phyloP scores from a whole-genome alignment of 1,140 invertebrate genomes.

The Ectropis grisescens region DNA sequence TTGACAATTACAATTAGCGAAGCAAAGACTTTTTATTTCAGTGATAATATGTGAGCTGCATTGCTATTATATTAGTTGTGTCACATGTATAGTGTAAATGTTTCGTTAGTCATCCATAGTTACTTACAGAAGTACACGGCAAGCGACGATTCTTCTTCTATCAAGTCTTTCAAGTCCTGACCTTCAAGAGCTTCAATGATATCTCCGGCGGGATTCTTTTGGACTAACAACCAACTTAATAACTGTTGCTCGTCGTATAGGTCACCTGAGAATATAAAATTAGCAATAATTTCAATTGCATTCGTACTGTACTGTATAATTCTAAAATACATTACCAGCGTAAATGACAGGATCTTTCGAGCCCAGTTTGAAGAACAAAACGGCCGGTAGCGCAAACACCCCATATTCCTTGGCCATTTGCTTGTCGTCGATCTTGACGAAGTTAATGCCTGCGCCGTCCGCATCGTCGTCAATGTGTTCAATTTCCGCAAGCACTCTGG shows the following conservation, averaged over 20 bases:
- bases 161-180: conserved; percentile 82
- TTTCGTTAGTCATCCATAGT: conserved; percentile 1
- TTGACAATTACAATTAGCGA: no score
- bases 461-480: conserved; percentile 96
- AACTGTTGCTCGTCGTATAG: conserved; percentile 91
- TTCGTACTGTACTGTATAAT: not conserved
- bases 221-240: conserved; percentile 89
- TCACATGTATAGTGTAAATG: conserved; percentile 11
- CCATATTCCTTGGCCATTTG: conserved; percentile 88
- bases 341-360: conserved; percentile 94
- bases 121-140: conserved; percentile 94
- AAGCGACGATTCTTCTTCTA: conserved; percentile 86
- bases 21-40: no score
- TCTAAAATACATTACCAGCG: conserved; percentile 74
- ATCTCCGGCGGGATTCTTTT: conserved; percentile 91
- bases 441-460: conserved; percentile 92
- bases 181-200: conserved; percentile 92
- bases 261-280: conserved; percentile 75
- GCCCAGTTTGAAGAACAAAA: conserved; percentile 90
- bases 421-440: conserved; percentile 93
- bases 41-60: no score
- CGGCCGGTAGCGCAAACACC: conserved; percentile 89
- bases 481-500: conserved; percentile 87
- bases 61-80: conserved; percentile 10
- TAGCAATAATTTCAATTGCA: conserved; percentile 1